These are phyloP conservation scores for Altica lythri DNA, from an alignment of 2,888 invertebrate genomes.

Conservation along the genomic window DNA sequence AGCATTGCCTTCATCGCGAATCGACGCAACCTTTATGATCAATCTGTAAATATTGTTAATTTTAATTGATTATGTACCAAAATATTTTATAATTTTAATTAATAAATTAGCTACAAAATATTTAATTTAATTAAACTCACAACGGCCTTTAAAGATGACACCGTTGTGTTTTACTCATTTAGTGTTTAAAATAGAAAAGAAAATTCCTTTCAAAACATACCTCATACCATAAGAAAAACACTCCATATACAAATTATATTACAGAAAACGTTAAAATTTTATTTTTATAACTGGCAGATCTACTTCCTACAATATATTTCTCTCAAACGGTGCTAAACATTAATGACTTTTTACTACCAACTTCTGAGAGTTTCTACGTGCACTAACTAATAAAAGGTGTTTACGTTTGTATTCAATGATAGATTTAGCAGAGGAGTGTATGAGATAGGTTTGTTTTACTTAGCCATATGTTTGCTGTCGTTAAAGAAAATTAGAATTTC, in stretches of 20 bases:
- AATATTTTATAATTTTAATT: too few species aligned
- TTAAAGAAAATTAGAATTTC: neutral
- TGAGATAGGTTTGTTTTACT: conserved; percentile 6
- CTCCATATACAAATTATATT: neutral
- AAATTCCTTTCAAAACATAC: neutral
- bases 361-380: neutral
- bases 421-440: conserved; percentile 8
- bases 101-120: too few species aligned
- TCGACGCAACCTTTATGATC: too few species aligned
- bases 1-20: too few species aligned
- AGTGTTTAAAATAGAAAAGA: too few species aligned
- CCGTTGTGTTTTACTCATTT: too few species aligned
- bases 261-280: neutral
- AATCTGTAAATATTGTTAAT: too few species aligned
- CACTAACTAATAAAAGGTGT: conserved; percentile 8
- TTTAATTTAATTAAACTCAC: too few species aligned
- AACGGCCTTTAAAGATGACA: too few species aligned
- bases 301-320: neutral
- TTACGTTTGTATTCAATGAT: conserved; percentile 9
- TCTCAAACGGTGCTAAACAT: neutral
- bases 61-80: too few species aligned
- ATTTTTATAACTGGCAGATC: too few species aligned
- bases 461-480: conserved; percentile 8
- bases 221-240: neutral
- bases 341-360: neutral